Conservation (phyloP, 2,797 vertebrate species). For the Xerus rutilus region DNA sequence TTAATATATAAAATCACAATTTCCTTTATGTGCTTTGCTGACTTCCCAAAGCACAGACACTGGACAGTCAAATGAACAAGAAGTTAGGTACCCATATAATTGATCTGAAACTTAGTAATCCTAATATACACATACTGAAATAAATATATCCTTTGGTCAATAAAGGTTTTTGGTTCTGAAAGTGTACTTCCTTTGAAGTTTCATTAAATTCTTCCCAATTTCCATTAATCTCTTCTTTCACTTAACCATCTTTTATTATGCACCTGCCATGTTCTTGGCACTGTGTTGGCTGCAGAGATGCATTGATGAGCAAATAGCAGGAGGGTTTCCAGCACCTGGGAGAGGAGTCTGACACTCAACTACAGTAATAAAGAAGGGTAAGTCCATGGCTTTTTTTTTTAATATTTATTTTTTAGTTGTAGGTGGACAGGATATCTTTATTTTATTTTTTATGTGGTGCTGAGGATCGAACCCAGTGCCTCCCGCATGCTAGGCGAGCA, state of each 20-base stretch:
- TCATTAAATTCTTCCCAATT: not conserved
- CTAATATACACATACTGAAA: not conserved
- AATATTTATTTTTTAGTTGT: too few species aligned
- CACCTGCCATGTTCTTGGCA: not conserved
- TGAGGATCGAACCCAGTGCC: too few species aligned
- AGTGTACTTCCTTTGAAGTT: not conserved
- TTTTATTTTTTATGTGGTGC: too few species aligned
- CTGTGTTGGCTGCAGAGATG: not conserved
- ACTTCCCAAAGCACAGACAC: not conserved
- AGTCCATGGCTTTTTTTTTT: not conserved
- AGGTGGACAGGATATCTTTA: too few species aligned
- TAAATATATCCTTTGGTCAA: not conserved
- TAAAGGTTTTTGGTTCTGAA: not conserved
- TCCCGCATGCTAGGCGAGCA: too few species aligned
- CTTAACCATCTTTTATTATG: not conserved
- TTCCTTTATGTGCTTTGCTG: not conserved
- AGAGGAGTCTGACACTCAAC: not conserved
- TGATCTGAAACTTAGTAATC: not conserved
- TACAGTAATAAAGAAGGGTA: not conserved
- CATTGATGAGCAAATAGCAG: not conserved
- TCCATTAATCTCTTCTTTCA: not conserved
- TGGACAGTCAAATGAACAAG: not conserved
- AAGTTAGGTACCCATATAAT: not conserved
- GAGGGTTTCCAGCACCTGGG: not conserved
- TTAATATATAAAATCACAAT: constrained; percentile 31